phyloP scores from a whole-genome alignment of 2,797 vertebrate species.

The Alauda arvensis region DNA sequence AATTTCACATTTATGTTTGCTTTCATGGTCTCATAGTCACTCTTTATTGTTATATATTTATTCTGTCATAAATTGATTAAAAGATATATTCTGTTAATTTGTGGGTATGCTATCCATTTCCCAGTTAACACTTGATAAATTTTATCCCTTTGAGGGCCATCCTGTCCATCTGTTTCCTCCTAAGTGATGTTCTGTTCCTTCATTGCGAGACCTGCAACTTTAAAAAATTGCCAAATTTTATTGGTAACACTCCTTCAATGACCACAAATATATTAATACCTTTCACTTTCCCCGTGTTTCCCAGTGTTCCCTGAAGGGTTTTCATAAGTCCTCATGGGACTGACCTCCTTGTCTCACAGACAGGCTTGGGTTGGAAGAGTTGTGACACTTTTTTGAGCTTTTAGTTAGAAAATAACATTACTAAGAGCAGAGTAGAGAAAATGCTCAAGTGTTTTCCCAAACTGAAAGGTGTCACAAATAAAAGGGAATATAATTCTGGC shows the following conservation, averaged over 20 bases:
- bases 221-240: neutral
- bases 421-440: neutral
- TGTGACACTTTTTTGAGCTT: neutral
- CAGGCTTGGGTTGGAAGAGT: neutral
- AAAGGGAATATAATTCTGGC: neutral
- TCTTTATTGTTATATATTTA: neutral
- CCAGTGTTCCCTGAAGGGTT: neutral
- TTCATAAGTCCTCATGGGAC: neutral
- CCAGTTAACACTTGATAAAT: neutral
- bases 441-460: neutral
- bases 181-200: neutral
- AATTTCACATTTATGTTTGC: neutral
- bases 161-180: neutral
- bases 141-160: neutral
- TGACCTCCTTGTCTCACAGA: rapidly evolving
- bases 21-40: neutral
- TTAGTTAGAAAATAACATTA: neutral
- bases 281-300: neutral
- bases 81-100: neutral
- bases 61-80: neutral
- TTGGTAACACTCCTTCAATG: neutral
- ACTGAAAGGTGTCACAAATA: neutral
- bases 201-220: neutral
- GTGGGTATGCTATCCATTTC: neutral
- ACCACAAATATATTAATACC: neutral